Evolutionary conservation across 2,797 vertebrate genomes (phyloP).

Genomic region (Rhinella marina): DNA sequence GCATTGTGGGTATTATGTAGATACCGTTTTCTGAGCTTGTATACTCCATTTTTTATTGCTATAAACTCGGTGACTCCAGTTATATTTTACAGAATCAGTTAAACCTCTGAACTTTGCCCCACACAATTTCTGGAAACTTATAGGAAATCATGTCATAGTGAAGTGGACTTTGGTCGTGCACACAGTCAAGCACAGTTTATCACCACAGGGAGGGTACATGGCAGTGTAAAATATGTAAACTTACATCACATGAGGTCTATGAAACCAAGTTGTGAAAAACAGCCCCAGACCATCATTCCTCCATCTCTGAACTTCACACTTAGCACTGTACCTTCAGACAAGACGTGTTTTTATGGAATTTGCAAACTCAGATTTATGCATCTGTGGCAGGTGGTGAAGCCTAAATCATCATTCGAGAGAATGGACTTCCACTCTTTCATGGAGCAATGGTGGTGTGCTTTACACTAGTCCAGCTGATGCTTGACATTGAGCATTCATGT

Average conservation of each 20-base stretch:
- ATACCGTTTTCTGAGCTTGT: background rate
- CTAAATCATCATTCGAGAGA: background rate
- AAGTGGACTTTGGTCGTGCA: slow-evolving; percentile 31
- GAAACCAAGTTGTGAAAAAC: background rate
- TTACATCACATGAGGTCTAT: background rate
- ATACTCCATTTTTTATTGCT: slow-evolving; percentile 4
- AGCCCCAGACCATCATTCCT: background rate
- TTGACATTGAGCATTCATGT: background rate
- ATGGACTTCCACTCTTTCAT: background rate
- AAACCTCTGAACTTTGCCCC: slow-evolving; percentile 16
- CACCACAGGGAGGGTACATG: background rate
- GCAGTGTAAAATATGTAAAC: background rate
- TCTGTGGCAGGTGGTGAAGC: background rate
- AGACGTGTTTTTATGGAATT: background rate
- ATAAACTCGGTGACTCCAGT: slow-evolving; percentile 19
- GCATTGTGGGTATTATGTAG: slow-evolving; percentile 42
- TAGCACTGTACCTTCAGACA: background rate
- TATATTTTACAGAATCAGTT: slow-evolving; percentile 16
- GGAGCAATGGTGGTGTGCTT: background rate
- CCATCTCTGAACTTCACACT: background rate
- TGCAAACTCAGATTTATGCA: background rate
- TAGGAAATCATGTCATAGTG: slow-evolving; percentile 5
- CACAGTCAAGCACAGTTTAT: background rate
- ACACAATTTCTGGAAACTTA: slow-evolving; percentile 1
- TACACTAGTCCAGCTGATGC: background rate